Conservation (phyloP, 2,888 invertebrate species). For the Agrochola lychnidis region DNA sequence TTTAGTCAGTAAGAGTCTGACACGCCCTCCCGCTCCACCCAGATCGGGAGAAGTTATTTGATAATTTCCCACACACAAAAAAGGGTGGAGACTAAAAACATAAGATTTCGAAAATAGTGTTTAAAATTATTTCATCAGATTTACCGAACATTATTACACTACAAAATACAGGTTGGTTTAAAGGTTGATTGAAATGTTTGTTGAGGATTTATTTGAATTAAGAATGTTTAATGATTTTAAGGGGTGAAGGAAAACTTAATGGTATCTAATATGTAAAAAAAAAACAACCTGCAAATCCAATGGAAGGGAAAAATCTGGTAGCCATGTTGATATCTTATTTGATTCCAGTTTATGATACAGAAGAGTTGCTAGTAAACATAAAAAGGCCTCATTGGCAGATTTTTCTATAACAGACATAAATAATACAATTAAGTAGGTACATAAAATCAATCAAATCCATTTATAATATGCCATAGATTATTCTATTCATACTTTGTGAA, state of each 20-base stretch:
- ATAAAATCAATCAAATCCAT: neutral
- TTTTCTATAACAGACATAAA: conserved; percentile 64
- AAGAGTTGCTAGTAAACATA: conserved; percentile 77
- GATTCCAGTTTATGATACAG: conserved; percentile 75
- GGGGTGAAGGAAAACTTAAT: neutral
- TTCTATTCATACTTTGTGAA: conserved; percentile 56
- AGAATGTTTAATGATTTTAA: neutral
- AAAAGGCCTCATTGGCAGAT: conserved; percentile 61
- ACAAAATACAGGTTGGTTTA: neutral
- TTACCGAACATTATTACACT: neutral
- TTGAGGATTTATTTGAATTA: neutral
- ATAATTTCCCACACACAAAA: too few species aligned
- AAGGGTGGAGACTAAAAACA: neutral
- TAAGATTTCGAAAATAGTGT: neutral
- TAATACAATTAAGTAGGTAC: neutral
- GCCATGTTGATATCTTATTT: conserved; percentile 78
- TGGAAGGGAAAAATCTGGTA: conserved; percentile 78
- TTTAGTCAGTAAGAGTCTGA: too few species aligned
- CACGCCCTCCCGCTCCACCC: too few species aligned
- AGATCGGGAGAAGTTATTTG: too few species aligned
- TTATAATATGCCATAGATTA: neutral
- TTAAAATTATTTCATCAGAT: neutral
- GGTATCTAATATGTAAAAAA: neutral
- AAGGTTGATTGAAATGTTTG: neutral
- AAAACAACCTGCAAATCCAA: conserved; percentile 76